Base-by-base conservation (phyloP, 2,888 invertebrate genomes). In the Amphiduros pacificus region DNA sequence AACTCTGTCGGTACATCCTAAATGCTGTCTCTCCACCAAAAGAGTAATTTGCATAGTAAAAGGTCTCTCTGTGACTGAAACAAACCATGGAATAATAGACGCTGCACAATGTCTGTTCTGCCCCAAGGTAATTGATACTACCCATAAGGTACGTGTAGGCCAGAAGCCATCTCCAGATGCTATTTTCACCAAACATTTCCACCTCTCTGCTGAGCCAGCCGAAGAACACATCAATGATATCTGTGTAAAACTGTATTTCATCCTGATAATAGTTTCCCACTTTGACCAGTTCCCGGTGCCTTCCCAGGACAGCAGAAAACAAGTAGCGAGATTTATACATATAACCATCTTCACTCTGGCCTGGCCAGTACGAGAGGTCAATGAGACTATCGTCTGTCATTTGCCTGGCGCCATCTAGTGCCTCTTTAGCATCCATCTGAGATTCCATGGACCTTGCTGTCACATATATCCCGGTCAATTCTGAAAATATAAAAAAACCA, bases 11-110 rank as follows among this genome's bases (percentile, higher is more conserved):
- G 62, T 69, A 71, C 14, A 69, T 41, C 17, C 68, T 59, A 44
- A 70, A 71, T 1, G 65, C 62, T n/a, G 66, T 62, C 58, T 71
- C 71, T 9, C 65, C 71, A 26, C 61, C 58, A 61, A 70, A 70
- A 20, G 69, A 68, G 41, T 59, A 70, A 60, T 71, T 71, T 31
- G 67, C 64, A 51, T 71, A 71, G 61, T 62, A 66, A 36, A 68
- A 68, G 1, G 71, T 71, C 63, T 71, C 69, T 50, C 65, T 29
- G 51, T 66, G 65, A 50, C 65, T 68, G 63, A 71, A 67, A 55
- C 71, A 71, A 20, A 70, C 62, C 40, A 71, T 54, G 14, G 69
- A 64, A 36, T 68, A 66, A 55, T 64, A 70, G 27, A 65, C 68
- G 31, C 56, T 67, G 55, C 71, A 71, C 11, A 71, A 62, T 3